Evolutionary conservation across 2,113 vertebrate genomes (phyloP).

Genomic region (Phalacrocorax carbo): DNA sequence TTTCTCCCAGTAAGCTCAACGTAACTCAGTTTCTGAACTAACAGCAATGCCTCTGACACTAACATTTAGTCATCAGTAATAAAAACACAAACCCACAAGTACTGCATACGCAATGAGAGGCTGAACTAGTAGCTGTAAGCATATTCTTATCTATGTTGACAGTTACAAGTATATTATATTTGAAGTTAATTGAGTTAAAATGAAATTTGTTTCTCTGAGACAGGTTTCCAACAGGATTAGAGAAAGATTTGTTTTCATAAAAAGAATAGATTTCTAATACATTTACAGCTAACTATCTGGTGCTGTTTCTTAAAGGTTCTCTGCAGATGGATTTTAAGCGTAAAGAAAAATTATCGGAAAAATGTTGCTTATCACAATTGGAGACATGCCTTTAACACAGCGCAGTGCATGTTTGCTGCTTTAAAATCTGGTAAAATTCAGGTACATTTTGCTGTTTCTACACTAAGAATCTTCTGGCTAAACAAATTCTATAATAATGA

Average conservation of each 20-base stretch:
- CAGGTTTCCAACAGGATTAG: not conserved
- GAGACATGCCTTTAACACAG: conserved; percentile 97
- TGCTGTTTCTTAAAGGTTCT: conserved; percentile 78
- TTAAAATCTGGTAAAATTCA: conserved; percentile 92
- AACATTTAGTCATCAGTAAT: not conserved
- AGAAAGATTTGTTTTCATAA: not conserved
- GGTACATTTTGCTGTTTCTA: conserved; percentile 71
- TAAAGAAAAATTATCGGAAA: conserved; percentile 98
- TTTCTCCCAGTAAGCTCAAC: not conserved
- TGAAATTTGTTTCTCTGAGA: not conserved
- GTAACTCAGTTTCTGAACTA: not conserved
- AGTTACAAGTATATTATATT: not conserved
- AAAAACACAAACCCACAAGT: not conserved
- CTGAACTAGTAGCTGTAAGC: not conserved
- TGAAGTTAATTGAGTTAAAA: not conserved
- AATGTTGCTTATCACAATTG: conserved; percentile 97
- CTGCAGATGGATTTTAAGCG: conserved; percentile 95
- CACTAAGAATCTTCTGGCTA: not conserved
- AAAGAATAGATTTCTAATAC: not conserved
- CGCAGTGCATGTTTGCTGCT: conserved; percentile 96
- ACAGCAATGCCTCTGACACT: not conserved
- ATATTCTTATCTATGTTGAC: not conserved
- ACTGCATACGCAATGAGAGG: not conserved
- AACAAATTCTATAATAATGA: not conserved
- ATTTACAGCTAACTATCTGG: not conserved